Conservation (phyloP, 1,140 invertebrate genomes). For the Drosophila nigromelanica region DNA sequence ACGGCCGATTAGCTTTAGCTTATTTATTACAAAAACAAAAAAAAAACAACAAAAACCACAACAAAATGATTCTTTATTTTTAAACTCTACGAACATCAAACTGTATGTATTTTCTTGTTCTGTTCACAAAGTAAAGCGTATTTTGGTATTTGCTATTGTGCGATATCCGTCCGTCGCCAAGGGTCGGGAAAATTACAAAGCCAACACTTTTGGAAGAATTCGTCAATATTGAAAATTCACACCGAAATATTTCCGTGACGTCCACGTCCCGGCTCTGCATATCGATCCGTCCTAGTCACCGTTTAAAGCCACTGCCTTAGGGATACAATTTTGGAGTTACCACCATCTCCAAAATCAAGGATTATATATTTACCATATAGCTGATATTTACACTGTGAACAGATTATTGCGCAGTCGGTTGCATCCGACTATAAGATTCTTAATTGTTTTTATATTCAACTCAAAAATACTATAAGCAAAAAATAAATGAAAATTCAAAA, state of each 20-base stretch:
- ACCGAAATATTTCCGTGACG: neutral
- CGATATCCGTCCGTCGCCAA: no score
- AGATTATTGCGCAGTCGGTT: neutral
- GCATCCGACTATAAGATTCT: neutral
- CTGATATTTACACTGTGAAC: neutral
- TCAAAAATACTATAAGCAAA: slow-evolving; percentile 36
- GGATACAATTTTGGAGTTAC: neutral
- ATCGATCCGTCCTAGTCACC: neutral
- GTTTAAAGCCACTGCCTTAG: neutral
- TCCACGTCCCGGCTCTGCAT: neutral
- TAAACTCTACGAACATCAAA: slow-evolving; percentile 43
- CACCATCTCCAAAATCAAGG: neutral
- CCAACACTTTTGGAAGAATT: no score
- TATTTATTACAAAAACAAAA: slow-evolving; percentile 53
- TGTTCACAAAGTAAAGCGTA: no score
- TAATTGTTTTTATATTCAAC: slow-evolving; percentile 44
- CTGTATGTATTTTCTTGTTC: slow-evolving; percentile 25
- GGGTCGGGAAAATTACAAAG: no score
- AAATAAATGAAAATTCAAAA: slow-evolving; percentile 43
- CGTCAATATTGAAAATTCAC: neutral
- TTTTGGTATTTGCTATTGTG: no score
- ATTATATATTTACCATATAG: no score
- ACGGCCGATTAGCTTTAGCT: slow-evolving; percentile 64
- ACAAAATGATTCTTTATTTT: slow-evolving; percentile 19
- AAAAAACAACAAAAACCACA: neutral